Evolutionary conservation across 2,797 vertebrate genomes (phyloP), one percentile per base, ranked within the genome.

Genomic region (Paramormyrops hopkinsi): DNA sequence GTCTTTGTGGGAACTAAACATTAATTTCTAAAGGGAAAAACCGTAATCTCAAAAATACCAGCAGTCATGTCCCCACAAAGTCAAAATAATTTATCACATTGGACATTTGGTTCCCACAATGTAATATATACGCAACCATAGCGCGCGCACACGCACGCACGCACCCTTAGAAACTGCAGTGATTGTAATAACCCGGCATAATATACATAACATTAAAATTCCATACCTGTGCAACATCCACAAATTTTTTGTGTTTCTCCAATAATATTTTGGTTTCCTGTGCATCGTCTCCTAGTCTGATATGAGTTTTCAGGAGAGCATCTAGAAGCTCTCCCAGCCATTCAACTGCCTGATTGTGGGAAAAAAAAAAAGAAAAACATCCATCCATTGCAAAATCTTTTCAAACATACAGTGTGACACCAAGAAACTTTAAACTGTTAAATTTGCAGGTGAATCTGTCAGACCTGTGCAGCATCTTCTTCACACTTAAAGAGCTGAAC

Each of bases 401-500:
- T 73, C 85, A 50, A 65, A n/a, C 11, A 69, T 2, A 73, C 2
- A 73, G 11, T 5, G 41, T n/a, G 29, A 5, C 33, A 41, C 29
- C 7, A 33, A n/a, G 7, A 56, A 41, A n/a, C 73, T 48, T 25
- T 29, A 46, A 69, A 29, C 25, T 12, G 22, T 22, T 17, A 65
- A 46, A 59, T 8, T 0, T 6, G 5, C 0, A 17, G 22, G 33
- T 37, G n/a, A 62, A 48, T 5, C 2, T 53, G 90, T 37, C 92
- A 93, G 92, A 99, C 98, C 97, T 99, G 98, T 88, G 97, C 96
- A 90, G 98, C 98, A 41, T 99, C 98, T 92, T 99, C 98, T 94
- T 99, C 98, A 93, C 98, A 99, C 94, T 99, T 99, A 93, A 99
- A 99, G 90, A 99, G 93, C 90, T 99, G 99, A 19, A 99, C 98